A percentile compares a stretch with the other conserved stretches of the same genome.
Evolutionary conservation across 1,140 invertebrate species (phyloP).

Genomic region (Drosophila hydei): DNA sequence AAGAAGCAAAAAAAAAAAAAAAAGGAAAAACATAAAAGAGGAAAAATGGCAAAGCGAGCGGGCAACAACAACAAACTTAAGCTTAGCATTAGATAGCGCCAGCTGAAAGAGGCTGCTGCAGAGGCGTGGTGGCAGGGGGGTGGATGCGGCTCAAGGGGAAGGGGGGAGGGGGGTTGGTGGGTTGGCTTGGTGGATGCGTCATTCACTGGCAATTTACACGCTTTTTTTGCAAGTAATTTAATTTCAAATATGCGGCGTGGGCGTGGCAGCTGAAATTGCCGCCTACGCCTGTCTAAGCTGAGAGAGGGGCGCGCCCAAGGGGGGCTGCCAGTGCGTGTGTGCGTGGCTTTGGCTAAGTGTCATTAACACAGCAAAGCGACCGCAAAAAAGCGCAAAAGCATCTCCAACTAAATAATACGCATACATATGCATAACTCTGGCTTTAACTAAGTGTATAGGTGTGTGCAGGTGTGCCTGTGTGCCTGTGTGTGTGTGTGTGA

Average conservation of each 20-base stretch:
- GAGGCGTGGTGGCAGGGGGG: not conserved
- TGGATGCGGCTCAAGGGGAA: not conserved
- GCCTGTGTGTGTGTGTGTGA: conserved; percentile 22
- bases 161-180: not conserved
- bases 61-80: conserved; percentile 15
- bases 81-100: conserved; percentile 37
- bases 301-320: conserved; percentile 6
- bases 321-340: conserved; percentile 15
- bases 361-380: conserved; percentile 80
- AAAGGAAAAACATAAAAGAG: not conserved
- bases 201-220: conserved; percentile 81
- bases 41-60: not conserved
- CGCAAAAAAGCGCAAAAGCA: conserved; percentile 79
- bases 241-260: conserved; percentile 72
- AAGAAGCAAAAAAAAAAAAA: too few relatives aligned
- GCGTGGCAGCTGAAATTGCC: conserved; percentile 42
- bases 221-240: conserved; percentile 80
- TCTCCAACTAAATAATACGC: conserved; percentile 55
- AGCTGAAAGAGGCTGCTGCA: not conserved
- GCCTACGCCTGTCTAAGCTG: conserved; percentile 24
- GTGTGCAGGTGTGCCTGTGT: conserved; percentile 20
- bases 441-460: conserved; percentile 8
- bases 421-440: conserved; percentile 57
- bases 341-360: conserved; percentile 61
- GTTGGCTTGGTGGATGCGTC: conserved; percentile 1